Evolutionary conservation across 2,113 vertebrate species (phyloP), one percentile per base, ranked within the genome.

Genomic region (Hemicordylus capensis): DNA sequence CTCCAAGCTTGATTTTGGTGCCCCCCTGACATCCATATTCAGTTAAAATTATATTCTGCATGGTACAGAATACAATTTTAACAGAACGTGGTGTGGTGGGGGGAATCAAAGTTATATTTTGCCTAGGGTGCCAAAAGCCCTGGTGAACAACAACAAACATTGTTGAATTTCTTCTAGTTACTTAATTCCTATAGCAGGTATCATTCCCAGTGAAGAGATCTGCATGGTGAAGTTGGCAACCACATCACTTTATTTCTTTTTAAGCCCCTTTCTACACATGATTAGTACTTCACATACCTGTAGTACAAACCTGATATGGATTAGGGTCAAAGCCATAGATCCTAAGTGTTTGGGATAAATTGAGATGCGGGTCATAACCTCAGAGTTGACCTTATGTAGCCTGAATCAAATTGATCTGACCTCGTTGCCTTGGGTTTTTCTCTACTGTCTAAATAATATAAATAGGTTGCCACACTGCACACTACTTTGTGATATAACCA

Each of bases 401-500:
- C 3, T 69, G 70, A 88, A 2, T 83, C n/a, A 67, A 51, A 69
- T 87, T 77, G 12, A 72, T 88, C 80, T 85, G 46, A 46, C 89
- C 87, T 83, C 44, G 61, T 56, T 84, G 67, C 63, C 44, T 91
- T 85, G 64, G 74, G 15, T 78, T 70, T 91, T 70, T 4, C 84
- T 88, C 7, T 51, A 69, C 79, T 83, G 58, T 59, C 66, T 84
- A 17, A 79, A 85, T 80, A 85, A 85, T 83, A 85, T 89, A 83
- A 86, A 76, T 70, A 89, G 90, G 28, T 84, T 88, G 66, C 86
- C 78, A 80, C 17, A 48, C 56, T 34, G 59, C 63, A 70, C 79
- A 17, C 1, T 85, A 2, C 9, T 91, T 42, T 85, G 75, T 86
- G 48, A 51, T 92, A 64, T 42, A 89, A 77, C 46, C 80, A 9